Evolutionary conservation across 2,888 invertebrate species (phyloP).

Genomic region (Mythimna lalbum): DNA sequence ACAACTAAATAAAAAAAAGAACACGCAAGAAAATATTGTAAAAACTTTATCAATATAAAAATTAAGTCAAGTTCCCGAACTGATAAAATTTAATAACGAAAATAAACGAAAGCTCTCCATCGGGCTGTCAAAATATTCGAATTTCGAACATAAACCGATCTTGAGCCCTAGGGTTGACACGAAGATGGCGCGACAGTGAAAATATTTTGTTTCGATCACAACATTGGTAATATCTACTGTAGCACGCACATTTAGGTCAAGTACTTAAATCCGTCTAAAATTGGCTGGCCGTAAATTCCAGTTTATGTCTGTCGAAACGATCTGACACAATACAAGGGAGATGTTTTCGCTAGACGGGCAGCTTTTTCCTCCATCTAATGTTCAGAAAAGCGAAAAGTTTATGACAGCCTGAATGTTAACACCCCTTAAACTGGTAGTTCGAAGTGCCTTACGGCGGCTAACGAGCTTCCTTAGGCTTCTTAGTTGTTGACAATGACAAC

Average conservation of each 20-base stretch:
- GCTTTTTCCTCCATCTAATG: slow-evolving; percentile 72
- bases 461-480: slow-evolving; percentile 56
- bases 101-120: slow-evolving; percentile 12
- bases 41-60: not conserved
- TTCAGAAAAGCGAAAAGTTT: slow-evolving; percentile 73
- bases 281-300: slow-evolving; percentile 78
- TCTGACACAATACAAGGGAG: slow-evolving; percentile 74
- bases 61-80: not conserved
- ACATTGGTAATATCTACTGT: slow-evolving; percentile 57
- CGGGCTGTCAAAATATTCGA: slow-evolving; percentile 36
- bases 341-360: slow-evolving; percentile 64
- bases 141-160: slow-evolving; percentile 27
- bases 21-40: not conserved
- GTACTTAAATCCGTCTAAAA: slow-evolving; percentile 82
- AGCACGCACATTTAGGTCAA: slow-evolving; percentile 72
- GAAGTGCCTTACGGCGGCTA: slow-evolving; percentile 53
- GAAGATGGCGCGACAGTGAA: slow-evolving; percentile 59
- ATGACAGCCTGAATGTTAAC: slow-evolving; percentile 71
- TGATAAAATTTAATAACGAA: not conserved
- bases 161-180: not conserved
- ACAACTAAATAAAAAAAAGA: not conserved
- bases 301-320: slow-evolving; percentile 80
- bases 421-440: slow-evolving; percentile 70
- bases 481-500: slow-evolving; percentile 21
- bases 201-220: slow-evolving; percentile 68